Evolutionary conservation across 2,888 invertebrate genomes (phyloP).

Genomic region (Dicycla oo): DNA sequence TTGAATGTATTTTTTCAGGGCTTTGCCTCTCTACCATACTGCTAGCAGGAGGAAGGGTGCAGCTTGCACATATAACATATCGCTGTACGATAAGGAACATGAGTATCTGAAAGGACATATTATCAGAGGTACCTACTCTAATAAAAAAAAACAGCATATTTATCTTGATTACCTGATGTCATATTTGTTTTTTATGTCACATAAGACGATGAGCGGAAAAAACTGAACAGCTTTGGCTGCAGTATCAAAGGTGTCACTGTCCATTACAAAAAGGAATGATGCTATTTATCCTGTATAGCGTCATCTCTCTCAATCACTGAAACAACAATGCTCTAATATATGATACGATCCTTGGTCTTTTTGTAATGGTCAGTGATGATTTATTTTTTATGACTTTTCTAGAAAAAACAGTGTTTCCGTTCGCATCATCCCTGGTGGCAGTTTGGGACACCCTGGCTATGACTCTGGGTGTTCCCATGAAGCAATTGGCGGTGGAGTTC

Average conservation of each 20-base stretch:
- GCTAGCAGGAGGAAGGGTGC: conserved; percentile 69
- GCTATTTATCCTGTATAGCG: not conserved
- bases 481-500: conserved; percentile 92
- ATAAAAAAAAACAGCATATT: not conserved
- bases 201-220: not conserved
- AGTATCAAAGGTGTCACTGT: not conserved
- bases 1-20: conserved; percentile 65
- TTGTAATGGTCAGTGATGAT: not conserved
- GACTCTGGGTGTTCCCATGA: conserved; percentile 87
- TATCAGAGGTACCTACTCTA: conserved; percentile 41
- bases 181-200: not conserved
- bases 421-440: conserved; percentile 93
- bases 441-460: conserved; percentile 93
- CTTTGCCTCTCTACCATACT: conserved; percentile 67
- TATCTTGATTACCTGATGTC: not conserved
- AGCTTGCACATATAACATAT: conserved; percentile 63
- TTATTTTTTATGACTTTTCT: conserved; percentile 15
- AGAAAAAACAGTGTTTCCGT: conserved; percentile 93
- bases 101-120: conserved; percentile 46
- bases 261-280: not conserved
- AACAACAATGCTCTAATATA: not conserved
- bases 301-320: not conserved
- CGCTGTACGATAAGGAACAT: conserved; percentile 53
- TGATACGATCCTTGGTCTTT: not conserved
- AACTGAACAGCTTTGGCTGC: not conserved